Evolutionary conservation across 2,113 vertebrate genomes (phyloP).

Genomic region (Xiphorhynchus elegans): DNA sequence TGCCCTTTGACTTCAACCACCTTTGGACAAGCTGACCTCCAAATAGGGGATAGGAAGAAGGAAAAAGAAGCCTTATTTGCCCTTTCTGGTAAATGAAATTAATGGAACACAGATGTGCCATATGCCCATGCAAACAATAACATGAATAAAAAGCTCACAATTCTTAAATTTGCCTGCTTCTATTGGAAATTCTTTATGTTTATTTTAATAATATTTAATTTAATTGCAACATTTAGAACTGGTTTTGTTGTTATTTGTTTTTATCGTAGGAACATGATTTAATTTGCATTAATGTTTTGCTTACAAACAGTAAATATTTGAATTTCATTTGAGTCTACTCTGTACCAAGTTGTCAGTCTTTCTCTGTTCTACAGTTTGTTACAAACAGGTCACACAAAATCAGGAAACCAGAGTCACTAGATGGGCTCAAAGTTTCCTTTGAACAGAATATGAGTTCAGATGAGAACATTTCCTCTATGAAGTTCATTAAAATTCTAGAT

Average conservation of each 20-base stretch:
- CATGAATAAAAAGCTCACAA: background rate
- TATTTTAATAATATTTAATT: background rate
- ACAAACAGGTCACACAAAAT: background rate
- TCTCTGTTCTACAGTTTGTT: background rate
- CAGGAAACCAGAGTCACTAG: background rate
- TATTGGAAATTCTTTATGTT: background rate
- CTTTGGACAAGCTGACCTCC: background rate
- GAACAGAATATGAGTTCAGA: background rate
- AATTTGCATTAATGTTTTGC: constrained; percentile 5
- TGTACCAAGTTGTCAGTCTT: background rate
- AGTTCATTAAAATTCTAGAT: background rate
- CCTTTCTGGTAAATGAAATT: background rate
- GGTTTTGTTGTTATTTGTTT: background rate
- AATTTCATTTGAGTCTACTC: constrained; percentile 6
- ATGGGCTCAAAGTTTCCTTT: background rate
- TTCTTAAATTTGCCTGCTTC: background rate
- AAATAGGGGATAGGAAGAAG: background rate
- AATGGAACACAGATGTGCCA: background rate
- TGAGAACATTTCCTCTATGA: background rate
- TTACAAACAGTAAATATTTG: constrained; percentile 26
- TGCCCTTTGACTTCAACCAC: background rate
- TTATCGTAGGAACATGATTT: background rate
- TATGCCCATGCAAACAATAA: background rate
- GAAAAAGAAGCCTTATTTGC: background rate
- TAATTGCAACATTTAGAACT: background rate